Evolutionary conservation across 2,797 vertebrate species (phyloP).

Genomic region (Urosaurus nigricauda): DNA sequence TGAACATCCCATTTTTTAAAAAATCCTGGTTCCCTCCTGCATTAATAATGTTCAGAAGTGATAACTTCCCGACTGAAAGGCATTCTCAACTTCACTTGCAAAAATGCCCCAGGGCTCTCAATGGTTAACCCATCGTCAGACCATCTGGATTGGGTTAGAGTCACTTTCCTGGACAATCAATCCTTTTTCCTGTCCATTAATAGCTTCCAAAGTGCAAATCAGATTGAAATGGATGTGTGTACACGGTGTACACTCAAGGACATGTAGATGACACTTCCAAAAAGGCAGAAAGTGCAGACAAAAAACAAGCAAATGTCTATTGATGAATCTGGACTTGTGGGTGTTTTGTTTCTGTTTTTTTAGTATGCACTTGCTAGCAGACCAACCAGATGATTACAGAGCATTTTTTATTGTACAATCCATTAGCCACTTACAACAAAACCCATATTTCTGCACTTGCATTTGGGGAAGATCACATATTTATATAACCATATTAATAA

Average conservation of each 20-base stretch:
- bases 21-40: background rate
- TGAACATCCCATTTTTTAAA: constrained; percentile 7
- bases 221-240: constrained; percentile 29
- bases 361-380: background rate
- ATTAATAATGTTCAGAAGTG: constrained; percentile 9
- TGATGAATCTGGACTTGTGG: no score
- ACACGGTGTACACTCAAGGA: constrained; percentile 6
- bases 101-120: constrained; percentile 11
- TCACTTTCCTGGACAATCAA: constrained; percentile 34
- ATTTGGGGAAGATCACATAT: background rate
- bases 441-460: background rate
- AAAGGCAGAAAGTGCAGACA: background rate
- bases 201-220: constrained; percentile 34
- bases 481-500: constrained; percentile 1
- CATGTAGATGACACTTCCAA: constrained; percentile 10
- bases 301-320: background rate
- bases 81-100: constrained; percentile 13
- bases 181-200: constrained; percentile 37
- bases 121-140: constrained; percentile 16
- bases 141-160: constrained; percentile 31
- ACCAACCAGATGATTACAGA: background rate
- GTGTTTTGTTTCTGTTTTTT: background rate
- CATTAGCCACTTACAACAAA: background rate
- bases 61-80: constrained; percentile 1
- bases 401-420: background rate